phyloP scores from a whole-genome alignment of 2,113 vertebrate genomes.

The Bufo bufo region DNA sequence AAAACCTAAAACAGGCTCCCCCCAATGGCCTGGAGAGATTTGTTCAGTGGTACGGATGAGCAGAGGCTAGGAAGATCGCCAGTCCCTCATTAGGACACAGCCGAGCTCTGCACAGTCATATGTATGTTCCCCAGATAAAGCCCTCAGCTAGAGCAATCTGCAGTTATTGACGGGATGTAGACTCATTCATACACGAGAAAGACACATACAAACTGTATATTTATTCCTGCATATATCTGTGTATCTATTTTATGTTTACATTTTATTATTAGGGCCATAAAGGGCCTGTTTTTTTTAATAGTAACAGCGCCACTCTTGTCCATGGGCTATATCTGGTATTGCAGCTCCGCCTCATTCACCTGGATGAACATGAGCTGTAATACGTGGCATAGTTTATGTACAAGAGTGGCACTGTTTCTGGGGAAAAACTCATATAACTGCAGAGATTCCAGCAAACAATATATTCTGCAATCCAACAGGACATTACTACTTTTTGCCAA shows the following conservation, averaged over 20 bases:
- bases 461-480: no score
- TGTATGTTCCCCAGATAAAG: slow-evolving; percentile 29
- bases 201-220: not conserved
- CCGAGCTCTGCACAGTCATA: not conserved
- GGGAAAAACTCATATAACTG: no score
- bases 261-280: not conserved
- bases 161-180: not conserved
- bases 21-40: not conserved
- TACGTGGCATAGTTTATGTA: no score
- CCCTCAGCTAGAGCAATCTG: not conserved
- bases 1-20: not conserved
- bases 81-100: slow-evolving; percentile 29
- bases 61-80: not conserved
- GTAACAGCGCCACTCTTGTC: no score
- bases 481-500: no score
- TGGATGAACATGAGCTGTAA: no score
- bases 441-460: no score
- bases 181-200: not conserved
- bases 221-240: not conserved
- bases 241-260: not conserved
- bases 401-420: no score
- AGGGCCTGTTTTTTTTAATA: no score
- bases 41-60: slow-evolving; percentile 18
- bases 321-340: no score
- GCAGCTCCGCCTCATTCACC: no score